Base-by-base conservation (phyloP, 2,797 vertebrate species). In the Micromesistius poutassou region DNA sequence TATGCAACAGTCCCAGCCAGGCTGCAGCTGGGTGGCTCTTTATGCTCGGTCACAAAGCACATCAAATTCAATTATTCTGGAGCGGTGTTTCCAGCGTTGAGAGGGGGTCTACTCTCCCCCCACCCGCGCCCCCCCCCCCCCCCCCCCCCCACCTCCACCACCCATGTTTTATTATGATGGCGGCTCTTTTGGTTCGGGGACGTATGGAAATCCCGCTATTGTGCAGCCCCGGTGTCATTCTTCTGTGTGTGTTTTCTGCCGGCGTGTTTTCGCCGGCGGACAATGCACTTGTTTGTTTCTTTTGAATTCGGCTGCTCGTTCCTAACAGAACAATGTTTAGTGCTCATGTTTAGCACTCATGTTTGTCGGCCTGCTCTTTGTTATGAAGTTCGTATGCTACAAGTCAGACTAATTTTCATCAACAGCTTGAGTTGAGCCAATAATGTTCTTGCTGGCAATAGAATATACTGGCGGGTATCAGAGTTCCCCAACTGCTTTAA, bases 61-160 rank as follows among this genome's bases (percentile, higher is more conserved):
- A 90, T 83, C 91, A 93, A 93, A 94, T 93, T 93, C 85, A 94
- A 93, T 94, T 93, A 94, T 93, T 93, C 89, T 93, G 91, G 90
- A 93, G 92, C 89, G 85, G 89, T 90, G 91, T 90, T 92, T 91
- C 88, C 91, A 91, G 87, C 84, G 62, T 87, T 82, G 77, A 92
- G 84, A 91, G 91, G 90, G 93, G 91, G 92, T 93, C 93, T 90
- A 92, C 90, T 92, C 90, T 88, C 87, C 77, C 88, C n/a, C n/a
- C n/a, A n/a, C n/a, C n/a, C n/a, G n/a, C n/a, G n/a, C n/a, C n/a
- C n/a, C n/a, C n/a, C n/a, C n/a, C n/a, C n/a, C n/a, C 87, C 91
- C 91, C 84, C 77, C 91, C n/a, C n/a, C 91, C 89, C 84, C 90
- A 84, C 93, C 93, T 87, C 91, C 92, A 90, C 89, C 87, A 82